Conservation (phyloP, 2,113 vertebrate genomes). For the Sturnira hondurensis region DNA sequence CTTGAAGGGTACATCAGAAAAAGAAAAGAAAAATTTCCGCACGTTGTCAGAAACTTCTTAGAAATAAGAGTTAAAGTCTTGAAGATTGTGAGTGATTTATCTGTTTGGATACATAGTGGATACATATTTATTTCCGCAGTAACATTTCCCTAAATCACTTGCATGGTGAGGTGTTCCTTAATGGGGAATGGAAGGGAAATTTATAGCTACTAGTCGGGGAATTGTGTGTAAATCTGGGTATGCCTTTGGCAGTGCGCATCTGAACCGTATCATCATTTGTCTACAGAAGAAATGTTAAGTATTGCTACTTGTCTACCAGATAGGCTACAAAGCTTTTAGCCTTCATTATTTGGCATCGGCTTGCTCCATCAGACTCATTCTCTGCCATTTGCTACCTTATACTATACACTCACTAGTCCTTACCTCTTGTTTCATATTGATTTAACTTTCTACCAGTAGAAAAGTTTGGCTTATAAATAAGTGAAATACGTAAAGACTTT, state of each 20-base stretch:
- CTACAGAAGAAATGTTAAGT: conserved; percentile 19
- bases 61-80: conserved; percentile 5
- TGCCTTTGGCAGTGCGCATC: conserved; percentile 21
- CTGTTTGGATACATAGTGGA: conserved; percentile 30
- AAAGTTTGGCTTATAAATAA: neutral
- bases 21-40: neutral
- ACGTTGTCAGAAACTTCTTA: conserved; percentile 41
- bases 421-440: neutral
- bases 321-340: neutral
- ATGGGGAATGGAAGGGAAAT: neutral
- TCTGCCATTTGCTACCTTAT: neutral
- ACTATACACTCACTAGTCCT: neutral
- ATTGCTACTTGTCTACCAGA: neutral
- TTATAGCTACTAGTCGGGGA: conserved; percentile 27
- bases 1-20: neutral
- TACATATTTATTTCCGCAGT: conserved; percentile 54
- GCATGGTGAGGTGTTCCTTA: neutral
- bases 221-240: conserved; percentile 17
- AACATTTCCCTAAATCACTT: conserved; percentile 60
- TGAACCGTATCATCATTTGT: conserved; percentile 1
- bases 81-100: conserved; percentile 35
- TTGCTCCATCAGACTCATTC: neutral
- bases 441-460: neutral
- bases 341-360: neutral
- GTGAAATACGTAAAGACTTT: neutral